These are phyloP conservation scores for Cheilosia vulpina DNA, from an alignment of 2,888 invertebrate species.

Conservation along the genomic window DNA sequence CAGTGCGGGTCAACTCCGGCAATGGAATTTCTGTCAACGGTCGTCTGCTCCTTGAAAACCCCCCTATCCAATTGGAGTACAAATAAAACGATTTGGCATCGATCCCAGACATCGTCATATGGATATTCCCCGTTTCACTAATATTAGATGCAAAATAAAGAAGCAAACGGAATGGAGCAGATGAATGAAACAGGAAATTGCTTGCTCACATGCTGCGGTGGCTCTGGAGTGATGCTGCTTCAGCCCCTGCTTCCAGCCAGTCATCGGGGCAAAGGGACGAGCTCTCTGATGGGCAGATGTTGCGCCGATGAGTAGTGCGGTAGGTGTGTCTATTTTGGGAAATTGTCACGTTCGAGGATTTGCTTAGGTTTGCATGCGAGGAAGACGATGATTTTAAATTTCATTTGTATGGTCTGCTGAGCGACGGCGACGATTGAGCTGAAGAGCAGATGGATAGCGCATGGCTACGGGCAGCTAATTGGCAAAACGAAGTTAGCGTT, in stretches of 20 bases:
- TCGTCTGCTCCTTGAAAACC: constrained; percentile 12
- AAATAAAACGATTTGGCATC: constrained; percentile 74
- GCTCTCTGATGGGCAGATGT: constrained; percentile 3
- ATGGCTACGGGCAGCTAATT: background rate
- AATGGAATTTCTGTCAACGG: constrained; percentile 66
- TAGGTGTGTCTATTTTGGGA: constrained; percentile 61
- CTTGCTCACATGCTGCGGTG: constrained; percentile 60
- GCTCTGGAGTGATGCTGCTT: constrained; percentile 31
- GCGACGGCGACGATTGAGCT: constrained; percentile 23
- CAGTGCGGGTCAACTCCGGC: constrained; percentile 34
- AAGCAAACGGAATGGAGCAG: constrained; percentile 34
- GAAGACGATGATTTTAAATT: constrained; percentile 33
- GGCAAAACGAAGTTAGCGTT: background rate
- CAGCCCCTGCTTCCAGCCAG: constrained; percentile 52
- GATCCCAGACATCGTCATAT: constrained; percentile 62
- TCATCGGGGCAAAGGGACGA: constrained; percentile 33
- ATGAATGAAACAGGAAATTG: constrained; percentile 72
- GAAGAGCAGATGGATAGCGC: background rate
- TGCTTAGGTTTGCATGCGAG: background rate
- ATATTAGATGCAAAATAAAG: constrained; percentile 52
- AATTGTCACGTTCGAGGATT: constrained; percentile 14
- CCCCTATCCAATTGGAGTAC: constrained; percentile 58
- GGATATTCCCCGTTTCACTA: constrained; percentile 59
- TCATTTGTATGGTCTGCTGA: constrained; percentile 57
- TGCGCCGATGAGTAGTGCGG: constrained; percentile 3